Conservation (phyloP, 2,797 vertebrate genomes). For the Labroides dimidiatus region DNA sequence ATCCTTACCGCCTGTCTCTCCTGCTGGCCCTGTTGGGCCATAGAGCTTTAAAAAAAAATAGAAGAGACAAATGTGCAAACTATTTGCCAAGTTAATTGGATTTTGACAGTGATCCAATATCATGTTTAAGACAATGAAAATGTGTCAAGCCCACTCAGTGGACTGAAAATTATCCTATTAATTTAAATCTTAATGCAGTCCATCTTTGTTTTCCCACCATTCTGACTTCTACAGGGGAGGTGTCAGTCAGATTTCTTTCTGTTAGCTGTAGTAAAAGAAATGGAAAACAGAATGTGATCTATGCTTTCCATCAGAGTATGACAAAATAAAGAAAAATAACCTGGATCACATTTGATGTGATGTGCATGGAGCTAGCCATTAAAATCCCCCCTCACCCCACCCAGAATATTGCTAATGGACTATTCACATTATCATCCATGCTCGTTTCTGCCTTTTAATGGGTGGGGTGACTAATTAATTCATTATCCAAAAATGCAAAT, state of each 20-base stretch:
- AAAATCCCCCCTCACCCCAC: constrained; percentile 50
- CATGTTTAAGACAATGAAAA: constrained; percentile 76
- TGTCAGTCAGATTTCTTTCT: constrained; percentile 12
- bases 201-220: constrained; percentile 44
- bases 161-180: constrained; percentile 69
- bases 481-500: constrained; percentile 85
- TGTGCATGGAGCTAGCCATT: constrained; percentile 30
- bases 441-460: constrained; percentile 75
- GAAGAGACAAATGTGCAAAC: constrained; percentile 53
- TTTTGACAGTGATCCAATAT: constrained; percentile 76
- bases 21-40: constrained; percentile 64
- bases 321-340: constrained; percentile 34
- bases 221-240: not conserved
- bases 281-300: constrained; percentile 22
- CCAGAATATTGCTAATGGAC: constrained; percentile 69
- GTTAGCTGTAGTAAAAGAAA: constrained; percentile 15
- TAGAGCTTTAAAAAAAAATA: constrained; percentile 36
- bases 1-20: constrained; percentile 73
- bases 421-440: constrained; percentile 65
- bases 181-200: constrained; percentile 61
- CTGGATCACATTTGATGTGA: constrained; percentile 39
- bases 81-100: constrained; percentile 80
- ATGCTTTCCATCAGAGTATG: constrained; percentile 10
- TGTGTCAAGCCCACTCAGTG: constrained; percentile 63
- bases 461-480: constrained; percentile 84